Evolutionary conservation across 1,140 invertebrate species (phyloP).

Genomic region (Pectinophora gossypiella): DNA sequence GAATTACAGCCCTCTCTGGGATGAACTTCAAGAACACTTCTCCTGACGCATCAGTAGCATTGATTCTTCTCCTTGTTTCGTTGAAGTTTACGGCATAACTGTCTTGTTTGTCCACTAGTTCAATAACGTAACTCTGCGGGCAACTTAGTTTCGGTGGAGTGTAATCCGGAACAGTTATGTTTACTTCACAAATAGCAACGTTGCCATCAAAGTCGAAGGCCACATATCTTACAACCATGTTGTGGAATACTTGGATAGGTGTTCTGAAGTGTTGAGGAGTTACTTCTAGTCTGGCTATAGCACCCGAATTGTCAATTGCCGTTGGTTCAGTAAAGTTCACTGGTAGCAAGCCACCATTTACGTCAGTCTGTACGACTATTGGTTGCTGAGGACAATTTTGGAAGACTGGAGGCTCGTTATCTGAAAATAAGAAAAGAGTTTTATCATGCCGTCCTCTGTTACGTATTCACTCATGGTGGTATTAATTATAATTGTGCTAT

Average conservation of each 20-base stretch:
- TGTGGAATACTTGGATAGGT: constrained; percentile 91
- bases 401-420: constrained; percentile 97
- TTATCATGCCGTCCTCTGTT: background rate
- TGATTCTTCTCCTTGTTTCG: constrained; percentile 90
- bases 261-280: constrained; percentile 94
- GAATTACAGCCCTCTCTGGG: constrained; percentile 91
- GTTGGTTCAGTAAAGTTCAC: constrained; percentile 95
- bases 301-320: constrained; percentile 95
- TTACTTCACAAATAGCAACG: constrained; percentile 96
- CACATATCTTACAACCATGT: constrained; percentile 95
- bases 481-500: too few relatives aligned
- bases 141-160: constrained; percentile 95
- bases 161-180: constrained; percentile 95
- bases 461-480: too few relatives aligned
- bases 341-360: constrained; percentile 89
- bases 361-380: constrained; percentile 90
- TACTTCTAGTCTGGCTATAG: constrained; percentile 93
- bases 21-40: constrained; percentile 89
- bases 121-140: constrained; percentile 96
- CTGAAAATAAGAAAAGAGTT: constrained; percentile 62
- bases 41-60: constrained; percentile 92
- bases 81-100: constrained; percentile 95
- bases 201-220: constrained; percentile 98
- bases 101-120: constrained; percentile 92
- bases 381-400: constrained; percentile 96